These are phyloP conservation scores for Drosophila mulleri DNA, from an alignment of 2,888 invertebrate genomes.

Conservation along the genomic window DNA sequence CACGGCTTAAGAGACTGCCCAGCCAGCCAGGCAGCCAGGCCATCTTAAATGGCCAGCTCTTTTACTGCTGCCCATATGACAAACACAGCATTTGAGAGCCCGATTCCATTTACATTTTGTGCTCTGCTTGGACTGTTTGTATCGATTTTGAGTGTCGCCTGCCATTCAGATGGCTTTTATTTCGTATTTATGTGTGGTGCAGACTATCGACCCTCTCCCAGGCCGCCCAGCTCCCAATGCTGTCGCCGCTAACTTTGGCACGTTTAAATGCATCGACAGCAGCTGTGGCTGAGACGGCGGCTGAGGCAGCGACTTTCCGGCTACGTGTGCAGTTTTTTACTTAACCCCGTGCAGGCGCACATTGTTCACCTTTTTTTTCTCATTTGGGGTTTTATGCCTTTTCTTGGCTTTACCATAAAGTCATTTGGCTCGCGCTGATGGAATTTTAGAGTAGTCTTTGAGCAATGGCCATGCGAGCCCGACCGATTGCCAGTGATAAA, in stretches of 20 bases:
- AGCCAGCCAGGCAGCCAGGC: not conserved
- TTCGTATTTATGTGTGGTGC: slow-evolving; percentile 72
- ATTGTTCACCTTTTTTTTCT: slow-evolving; percentile 46
- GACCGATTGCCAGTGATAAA: slow-evolving; percentile 28
- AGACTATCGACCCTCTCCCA: slow-evolving; percentile 32
- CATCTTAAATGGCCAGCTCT: slow-evolving; percentile 76
- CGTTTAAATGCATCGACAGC: slow-evolving; percentile 72
- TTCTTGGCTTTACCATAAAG: slow-evolving; percentile 51
- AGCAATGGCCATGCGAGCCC: slow-evolving; percentile 4
- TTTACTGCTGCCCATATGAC: slow-evolving; percentile 60
- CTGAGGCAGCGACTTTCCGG: not conserved
- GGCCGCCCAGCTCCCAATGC: not conserved
- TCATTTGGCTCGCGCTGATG: slow-evolving; percentile 65
- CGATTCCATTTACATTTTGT: slow-evolving; percentile 64
- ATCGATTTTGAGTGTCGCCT: slow-evolving; percentile 82
- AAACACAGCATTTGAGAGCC: slow-evolving; percentile 51
- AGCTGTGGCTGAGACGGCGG: not conserved
- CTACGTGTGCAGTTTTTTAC: slow-evolving; percentile 51
- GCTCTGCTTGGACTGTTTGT: slow-evolving; percentile 47
- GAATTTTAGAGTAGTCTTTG: slow-evolving; percentile 61
- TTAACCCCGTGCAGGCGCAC: slow-evolving; percentile 40
- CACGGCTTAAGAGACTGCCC: slow-evolving; percentile 14
- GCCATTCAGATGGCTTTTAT: slow-evolving; percentile 79
- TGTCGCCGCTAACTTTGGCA: slow-evolving; percentile 60
- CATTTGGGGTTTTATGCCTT: slow-evolving; percentile 41